phyloP scores from a whole-genome alignment of 2,888 invertebrate species.

The Spicauda simplicius region DNA sequence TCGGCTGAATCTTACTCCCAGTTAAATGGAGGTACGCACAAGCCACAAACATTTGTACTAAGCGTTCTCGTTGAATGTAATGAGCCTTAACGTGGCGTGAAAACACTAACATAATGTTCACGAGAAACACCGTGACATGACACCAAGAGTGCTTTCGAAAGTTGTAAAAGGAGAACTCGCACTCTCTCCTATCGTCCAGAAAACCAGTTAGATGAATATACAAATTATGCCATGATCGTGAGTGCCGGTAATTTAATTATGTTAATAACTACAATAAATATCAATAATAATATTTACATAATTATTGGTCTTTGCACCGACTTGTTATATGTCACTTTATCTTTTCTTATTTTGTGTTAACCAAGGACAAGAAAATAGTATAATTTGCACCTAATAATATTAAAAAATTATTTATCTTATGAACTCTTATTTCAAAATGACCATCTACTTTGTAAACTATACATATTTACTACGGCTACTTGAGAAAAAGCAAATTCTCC shows the following conservation, averaged over 20 bases:
- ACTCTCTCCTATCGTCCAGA: slow-evolving; percentile 44
- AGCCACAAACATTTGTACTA: slow-evolving; percentile 3
- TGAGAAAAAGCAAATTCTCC: too few relatives aligned
- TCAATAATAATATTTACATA: neutral
- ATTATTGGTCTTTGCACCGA: too few relatives aligned
- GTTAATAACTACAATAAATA: neutral
- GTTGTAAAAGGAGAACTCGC: slow-evolving; percentile 44
- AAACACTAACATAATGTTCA: slow-evolving; percentile 45
- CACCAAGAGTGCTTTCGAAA: slow-evolving; percentile 47
- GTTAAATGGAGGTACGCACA: slow-evolving; percentile 14
- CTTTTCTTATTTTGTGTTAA: too few relatives aligned
- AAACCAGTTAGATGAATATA: slow-evolving; percentile 47
- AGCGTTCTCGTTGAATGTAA: slow-evolving; percentile 40
- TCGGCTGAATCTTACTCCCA: slow-evolving; percentile 15
- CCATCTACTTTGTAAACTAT: too few relatives aligned
- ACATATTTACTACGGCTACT: too few relatives aligned
- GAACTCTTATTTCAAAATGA: too few relatives aligned
- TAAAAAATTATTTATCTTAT: too few relatives aligned
- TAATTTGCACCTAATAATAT: too few relatives aligned
- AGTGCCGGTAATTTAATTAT: slow-evolving; percentile 8
- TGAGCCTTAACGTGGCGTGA: slow-evolving; percentile 46
- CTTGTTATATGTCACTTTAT: too few relatives aligned
- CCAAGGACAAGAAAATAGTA: too few relatives aligned
- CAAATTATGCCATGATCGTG: slow-evolving; percentile 38
- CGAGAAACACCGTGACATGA: slow-evolving; percentile 43